phyloP scores from a whole-genome alignment of 1,140 invertebrate species.

The Drosophila murphyi region DNA sequence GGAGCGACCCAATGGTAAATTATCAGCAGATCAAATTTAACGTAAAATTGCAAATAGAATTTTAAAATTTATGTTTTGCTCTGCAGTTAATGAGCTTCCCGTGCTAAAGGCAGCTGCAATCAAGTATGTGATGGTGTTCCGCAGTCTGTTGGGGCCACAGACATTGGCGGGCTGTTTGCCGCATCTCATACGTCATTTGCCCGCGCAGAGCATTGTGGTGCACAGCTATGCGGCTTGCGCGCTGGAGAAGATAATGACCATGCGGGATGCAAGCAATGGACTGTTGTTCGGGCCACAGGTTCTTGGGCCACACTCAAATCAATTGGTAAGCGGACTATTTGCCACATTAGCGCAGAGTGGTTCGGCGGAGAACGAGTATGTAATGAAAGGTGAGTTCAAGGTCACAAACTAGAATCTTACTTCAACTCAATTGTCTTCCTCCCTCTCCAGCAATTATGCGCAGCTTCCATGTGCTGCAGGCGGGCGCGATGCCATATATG shows the following conservation, averaged over 20 bases:
- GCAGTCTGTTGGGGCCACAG: slow-evolving; percentile 93
- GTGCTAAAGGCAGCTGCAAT: slow-evolving; percentile 98
- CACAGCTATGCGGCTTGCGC: slow-evolving; percentile 97
- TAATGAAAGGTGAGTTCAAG: slow-evolving; percentile 93
- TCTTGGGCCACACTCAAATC: slow-evolving; percentile 87
- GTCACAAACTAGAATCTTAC: not conserved
- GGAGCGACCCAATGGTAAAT: slow-evolving; percentile 87
- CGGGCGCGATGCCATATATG: slow-evolving; percentile 92
- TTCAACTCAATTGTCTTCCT: not conserved
- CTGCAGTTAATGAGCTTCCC: slow-evolving; percentile 91
- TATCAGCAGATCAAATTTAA: not conserved
- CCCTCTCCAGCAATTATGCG: slow-evolving; percentile 92
- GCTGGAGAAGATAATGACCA: slow-evolving; percentile 94
- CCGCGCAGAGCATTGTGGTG: slow-evolving; percentile 92
- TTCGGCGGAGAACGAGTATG: slow-evolving; percentile 97
- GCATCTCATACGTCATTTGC: slow-evolving; percentile 89
- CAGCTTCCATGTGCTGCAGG: slow-evolving; percentile 92
- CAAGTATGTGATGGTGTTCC: slow-evolving; percentile 98
- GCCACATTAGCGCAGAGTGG: slow-evolving; percentile 88
- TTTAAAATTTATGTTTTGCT: slow-evolving; percentile 82
- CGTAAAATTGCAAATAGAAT: not conserved
- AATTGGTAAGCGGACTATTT: slow-evolving; percentile 92
- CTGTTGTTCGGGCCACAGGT: slow-evolving; percentile 85
- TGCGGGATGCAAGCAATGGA: slow-evolving; percentile 86
- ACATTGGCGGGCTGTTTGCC: slow-evolving; percentile 91